Percentiles rank a stretch among this genome's conserved stretches.
These are phyloP conservation scores for Spizaetus ornatus DNA, from an alignment of 2,113 vertebrate species.

Conservation along the genomic window DNA sequence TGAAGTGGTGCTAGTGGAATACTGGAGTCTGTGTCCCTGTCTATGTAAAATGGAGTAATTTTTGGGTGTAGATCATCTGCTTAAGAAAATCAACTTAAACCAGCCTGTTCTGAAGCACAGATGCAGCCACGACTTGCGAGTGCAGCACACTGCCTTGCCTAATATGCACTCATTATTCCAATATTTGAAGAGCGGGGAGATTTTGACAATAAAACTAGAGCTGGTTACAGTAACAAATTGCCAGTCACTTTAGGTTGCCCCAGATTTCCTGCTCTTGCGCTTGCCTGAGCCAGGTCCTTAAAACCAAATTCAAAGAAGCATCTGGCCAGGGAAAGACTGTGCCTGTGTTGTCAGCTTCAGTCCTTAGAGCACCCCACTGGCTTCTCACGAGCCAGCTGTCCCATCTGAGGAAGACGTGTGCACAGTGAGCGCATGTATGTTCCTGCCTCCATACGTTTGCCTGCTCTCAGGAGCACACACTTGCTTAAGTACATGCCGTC, in stretches of 20 bases:
- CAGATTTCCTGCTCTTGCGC: background rate
- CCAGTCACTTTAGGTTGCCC: background rate
- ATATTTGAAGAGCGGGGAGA: background rate
- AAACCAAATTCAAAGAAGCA: background rate
- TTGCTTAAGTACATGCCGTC: background rate
- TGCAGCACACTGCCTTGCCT: background rate
- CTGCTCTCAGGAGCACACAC: background rate
- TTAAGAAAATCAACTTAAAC: background rate
- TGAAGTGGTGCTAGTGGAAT: background rate
- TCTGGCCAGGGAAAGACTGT: background rate
- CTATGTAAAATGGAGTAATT: background rate
- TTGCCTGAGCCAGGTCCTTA: background rate
- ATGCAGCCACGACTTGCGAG: background rate
- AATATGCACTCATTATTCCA: background rate
- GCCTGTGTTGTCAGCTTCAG: background rate
- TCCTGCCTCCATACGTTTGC: background rate
- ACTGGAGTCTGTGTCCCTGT: background rate
- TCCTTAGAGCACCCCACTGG: background rate
- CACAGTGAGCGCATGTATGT: fast-evolving
- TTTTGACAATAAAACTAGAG: background rate
- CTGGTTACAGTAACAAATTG: background rate
- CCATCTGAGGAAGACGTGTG: background rate
- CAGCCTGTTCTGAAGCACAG: background rate
- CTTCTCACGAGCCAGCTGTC: background rate
- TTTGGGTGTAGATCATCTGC: background rate